Conservation (phyloP, 1,140 invertebrate genomes). For the Nephila pilipes region DNA sequence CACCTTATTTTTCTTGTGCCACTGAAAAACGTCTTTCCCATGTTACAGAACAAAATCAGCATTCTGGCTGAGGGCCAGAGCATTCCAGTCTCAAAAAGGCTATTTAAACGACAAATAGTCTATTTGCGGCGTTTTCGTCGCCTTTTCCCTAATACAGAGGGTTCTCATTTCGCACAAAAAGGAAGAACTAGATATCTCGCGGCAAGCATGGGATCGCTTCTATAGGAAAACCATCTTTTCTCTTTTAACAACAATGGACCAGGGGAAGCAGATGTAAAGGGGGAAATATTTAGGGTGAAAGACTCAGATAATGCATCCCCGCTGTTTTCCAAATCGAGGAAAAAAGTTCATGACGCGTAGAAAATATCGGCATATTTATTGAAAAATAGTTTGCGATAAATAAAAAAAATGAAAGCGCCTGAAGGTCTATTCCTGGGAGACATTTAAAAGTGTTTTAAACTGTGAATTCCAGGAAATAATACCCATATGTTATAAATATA, state of each 20-base stretch:
- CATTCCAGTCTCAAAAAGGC: slow-evolving; percentile 12
- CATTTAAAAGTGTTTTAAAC: slow-evolving; percentile 13
- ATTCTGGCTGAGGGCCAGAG: slow-evolving; percentile 28
- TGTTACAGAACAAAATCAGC: slow-evolving; percentile 1
- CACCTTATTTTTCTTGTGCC: slow-evolving; percentile 53
- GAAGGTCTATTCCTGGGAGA: slow-evolving; percentile 2
- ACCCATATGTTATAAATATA: not conserved
- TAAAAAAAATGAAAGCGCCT: not conserved
- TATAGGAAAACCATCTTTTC: slow-evolving; percentile 61
- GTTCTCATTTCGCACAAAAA: not conserved
- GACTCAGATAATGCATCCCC: slow-evolving; percentile 5
- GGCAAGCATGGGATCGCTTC: slow-evolving; percentile 11
- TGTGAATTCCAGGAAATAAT: not conserved
- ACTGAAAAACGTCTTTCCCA: slow-evolving; percentile 34
- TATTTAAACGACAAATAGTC: slow-evolving; percentile 61
- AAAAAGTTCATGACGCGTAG: slow-evolving; percentile 10
- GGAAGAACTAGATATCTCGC: slow-evolving; percentile 31
- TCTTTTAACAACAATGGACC: slow-evolving; percentile 1
- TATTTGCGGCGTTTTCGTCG: slow-evolving; percentile 41
- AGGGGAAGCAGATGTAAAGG: slow-evolving; percentile 21
- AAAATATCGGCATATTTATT: slow-evolving; percentile 57
- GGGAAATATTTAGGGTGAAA: slow-evolving; percentile 31
- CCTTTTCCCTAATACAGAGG: slow-evolving; percentile 3
- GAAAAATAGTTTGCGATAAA: slow-evolving; percentile 44
- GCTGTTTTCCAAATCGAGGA: slow-evolving; percentile 37